Evolutionary conservation across 2,888 invertebrate species (phyloP).

Genomic region (Byasa hedistus): DNA sequence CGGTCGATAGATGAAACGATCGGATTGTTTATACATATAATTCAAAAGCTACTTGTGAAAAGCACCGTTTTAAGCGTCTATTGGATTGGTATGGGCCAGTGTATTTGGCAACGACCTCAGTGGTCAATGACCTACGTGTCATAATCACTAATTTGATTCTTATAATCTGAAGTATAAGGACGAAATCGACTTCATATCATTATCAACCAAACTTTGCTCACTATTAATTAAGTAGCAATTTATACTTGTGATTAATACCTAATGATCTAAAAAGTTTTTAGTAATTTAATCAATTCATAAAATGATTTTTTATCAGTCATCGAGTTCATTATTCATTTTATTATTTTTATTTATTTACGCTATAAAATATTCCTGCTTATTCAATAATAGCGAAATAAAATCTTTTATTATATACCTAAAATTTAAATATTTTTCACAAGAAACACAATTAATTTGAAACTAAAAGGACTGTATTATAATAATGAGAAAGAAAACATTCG

Average conservation of each 20-base stretch:
- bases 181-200: conserved; percentile 20
- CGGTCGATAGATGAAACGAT: conserved; percentile 19
- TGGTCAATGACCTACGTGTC: conserved; percentile 59
- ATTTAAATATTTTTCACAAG: background rate
- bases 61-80: conserved; percentile 62
- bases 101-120: conserved; percentile 76
- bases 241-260: conserved; percentile 24
- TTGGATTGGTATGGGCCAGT: conserved; percentile 56
- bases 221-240: conserved; percentile 20
- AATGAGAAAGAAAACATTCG: background rate
- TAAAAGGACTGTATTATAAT: background rate
- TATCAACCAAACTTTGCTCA: conserved; percentile 21
- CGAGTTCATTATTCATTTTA: conserved; percentile 9
- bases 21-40: conserved; percentile 30
- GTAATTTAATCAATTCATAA: conserved; percentile 12
- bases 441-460: background rate
- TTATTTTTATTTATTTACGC: background rate
- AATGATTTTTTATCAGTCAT: conserved; percentile 5
- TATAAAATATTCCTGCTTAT: background rate
- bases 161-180: conserved; percentile 30
- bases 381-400: background rate
- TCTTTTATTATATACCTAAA: background rate
- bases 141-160: conserved; percentile 36
- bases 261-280: conserved; percentile 10
- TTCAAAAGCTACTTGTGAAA: conserved; percentile 35